phyloP scores from a whole-genome alignment of 2,113 vertebrate species.

The Seriola aureovittata region DNA sequence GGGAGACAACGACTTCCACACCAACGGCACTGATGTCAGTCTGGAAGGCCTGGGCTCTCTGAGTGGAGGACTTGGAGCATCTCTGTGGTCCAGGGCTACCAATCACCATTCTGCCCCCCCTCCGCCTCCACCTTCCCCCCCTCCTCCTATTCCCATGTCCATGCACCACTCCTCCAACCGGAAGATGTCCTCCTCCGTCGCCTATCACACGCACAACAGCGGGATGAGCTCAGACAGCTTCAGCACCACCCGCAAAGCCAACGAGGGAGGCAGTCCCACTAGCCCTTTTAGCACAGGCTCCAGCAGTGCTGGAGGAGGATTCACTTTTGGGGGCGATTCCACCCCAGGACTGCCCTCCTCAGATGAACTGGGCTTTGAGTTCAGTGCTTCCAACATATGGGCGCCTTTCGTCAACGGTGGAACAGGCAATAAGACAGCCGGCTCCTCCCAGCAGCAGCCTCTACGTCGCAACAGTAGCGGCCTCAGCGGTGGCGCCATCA shows the following conservation, averaged over 20 bases:
- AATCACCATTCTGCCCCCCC: conserved; percentile 74
- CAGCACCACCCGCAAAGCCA: conserved; percentile 79
- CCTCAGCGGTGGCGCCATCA: conserved; percentile 84
- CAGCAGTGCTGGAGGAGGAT: conserved; percentile 83
- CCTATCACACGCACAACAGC: conserved; percentile 81
- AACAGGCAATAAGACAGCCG: conserved; percentile 66
- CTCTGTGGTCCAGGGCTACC: conserved; percentile 91
- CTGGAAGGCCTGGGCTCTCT: conserved; percentile 89
- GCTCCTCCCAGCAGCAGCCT: conserved; percentile 78
- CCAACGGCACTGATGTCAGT: conserved; percentile 97
- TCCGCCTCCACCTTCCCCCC: conserved; percentile 71
- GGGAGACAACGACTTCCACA: conserved; percentile 96
- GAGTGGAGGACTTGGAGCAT: conserved; percentile 80
- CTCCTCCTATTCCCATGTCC: conserved; percentile 71
- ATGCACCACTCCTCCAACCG: conserved; percentile 76
- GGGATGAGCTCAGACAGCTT: conserved; percentile 84
- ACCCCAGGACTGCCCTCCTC: conserved; percentile 75
- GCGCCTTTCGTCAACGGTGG: conserved; percentile 87
- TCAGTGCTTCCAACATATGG: conserved; percentile 90
- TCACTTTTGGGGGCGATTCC: conserved; percentile 86
- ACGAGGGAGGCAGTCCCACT: conserved; percentile 89
- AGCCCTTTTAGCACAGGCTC: conserved; percentile 85
- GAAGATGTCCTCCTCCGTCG: conserved; percentile 78
- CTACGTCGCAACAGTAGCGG: conserved; percentile 86
- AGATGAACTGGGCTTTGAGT: conserved; percentile 93